Evolutionary conservation across 1,140 invertebrate species (phyloP), one percentile per base, ranked within the genome.

Genomic region (Halesus radiatus): DNA sequence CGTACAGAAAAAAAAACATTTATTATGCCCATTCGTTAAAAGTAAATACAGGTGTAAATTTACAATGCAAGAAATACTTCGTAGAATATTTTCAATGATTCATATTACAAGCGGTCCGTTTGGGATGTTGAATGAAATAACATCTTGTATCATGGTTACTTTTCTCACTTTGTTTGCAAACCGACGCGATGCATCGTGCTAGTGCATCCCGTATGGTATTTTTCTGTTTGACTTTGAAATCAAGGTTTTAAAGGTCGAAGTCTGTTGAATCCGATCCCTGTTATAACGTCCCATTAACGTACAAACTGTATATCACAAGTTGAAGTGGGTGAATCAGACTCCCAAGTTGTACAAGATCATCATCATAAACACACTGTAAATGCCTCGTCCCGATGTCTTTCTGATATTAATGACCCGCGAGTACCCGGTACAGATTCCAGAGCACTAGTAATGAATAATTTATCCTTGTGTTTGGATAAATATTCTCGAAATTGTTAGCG

Each of bases 371-470:
- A 74, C 13, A 10, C 15, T 3, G 15, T 74, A 58, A 74, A 74
- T 32, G 72, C 16, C 53, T 74, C 26, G 20, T 56, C 53, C n/a
- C 26, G 20, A 29, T 74, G 72, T 74, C 72, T 22, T 56, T 54
- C 26, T 26, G 52, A 58, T 56, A 75, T 81, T 82, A 62, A 79
- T 54, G 32, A 18, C 73, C 54, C 32, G 53, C 32, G 7, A 37
- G 32, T 37, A 37, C 32, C 7, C 66, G 70, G 58, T 80, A 76
- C 76, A 16, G 50, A 68, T 22, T 16, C 15, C 60, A 70, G 45
- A 70, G 72, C 32, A 37, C 73, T 70, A 7, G 45, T 76, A 79
- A 62, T 76, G 81, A 80, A 77, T 77, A 70, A 74, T 82, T 79
- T 80, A 77, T 76, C n/a, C 54, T 50, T 29, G n/a, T 70, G 64